Base-by-base conservation (phyloP, 2,113 vertebrate genomes). In the Alouatta palliata region DNA sequence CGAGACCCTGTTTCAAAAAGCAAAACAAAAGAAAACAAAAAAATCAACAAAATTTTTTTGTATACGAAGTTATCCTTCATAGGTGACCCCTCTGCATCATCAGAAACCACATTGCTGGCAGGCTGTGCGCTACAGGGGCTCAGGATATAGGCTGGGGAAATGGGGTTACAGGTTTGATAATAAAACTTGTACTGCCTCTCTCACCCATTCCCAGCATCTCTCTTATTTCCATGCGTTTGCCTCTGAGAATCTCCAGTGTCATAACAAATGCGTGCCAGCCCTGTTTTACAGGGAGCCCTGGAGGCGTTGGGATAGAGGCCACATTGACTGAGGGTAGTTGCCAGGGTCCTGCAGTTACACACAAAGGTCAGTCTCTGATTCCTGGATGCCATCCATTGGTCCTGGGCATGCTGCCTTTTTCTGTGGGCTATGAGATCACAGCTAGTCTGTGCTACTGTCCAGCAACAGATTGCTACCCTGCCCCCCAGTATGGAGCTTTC, bases 301-400 rank as follows among this genome's bases (percentile, higher is more conserved):
- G 64, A 87, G 19, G 30, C 45, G 10, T 45, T 35, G 49, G 49
- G 35, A 43, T 56, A 68, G 71, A 97, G 70, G 40, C 58, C 12
- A 40, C 66, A 19, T 43, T 73, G 56, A 64, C 56, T 79, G 27
- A 93, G 25, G 11, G 32, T 89, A 86, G 52, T 71, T 70, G 47
- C 47, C 47, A 49, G 17, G 25, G 82, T 80, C 88, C 73, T 87
- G 17, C 61, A 96, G 20, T 91, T 75, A 87, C 27, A 76, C 40
- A 93, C 49, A 90, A 95, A 95, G 91, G n/a, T 58, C 85, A 19
- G 13, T 68, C 47, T 70, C 70, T 76, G 47, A n/a, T 70, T 70
- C 37, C n/a, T 96, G 68, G 45, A 54, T 40, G 27, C 23, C n/a
- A 12, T 32, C 4, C 23, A 27, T 27, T 73, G 23, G 64, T 85